Evolutionary conservation across 2,888 invertebrate genomes (phyloP).

Genomic region (Dryobota labecula): DNA sequence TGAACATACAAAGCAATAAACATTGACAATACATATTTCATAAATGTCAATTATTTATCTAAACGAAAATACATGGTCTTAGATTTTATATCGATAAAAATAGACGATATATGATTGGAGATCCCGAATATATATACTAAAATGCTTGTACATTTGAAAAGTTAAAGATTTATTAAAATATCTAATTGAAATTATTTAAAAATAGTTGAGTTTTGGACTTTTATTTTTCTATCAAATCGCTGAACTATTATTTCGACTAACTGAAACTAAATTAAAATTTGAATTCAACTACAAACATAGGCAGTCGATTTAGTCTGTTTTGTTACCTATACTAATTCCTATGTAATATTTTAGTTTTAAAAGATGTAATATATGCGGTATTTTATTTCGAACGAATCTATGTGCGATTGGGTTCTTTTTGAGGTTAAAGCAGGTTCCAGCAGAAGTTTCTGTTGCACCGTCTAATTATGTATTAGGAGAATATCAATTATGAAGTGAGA

Average conservation of each 20-base stretch:
- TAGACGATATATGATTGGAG: background rate
- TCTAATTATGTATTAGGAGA: constrained; percentile 12
- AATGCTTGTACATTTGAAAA: constrained; percentile 6
- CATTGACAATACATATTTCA: constrained; percentile 32
- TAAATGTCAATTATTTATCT: constrained; percentile 21
- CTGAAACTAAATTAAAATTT: constrained; percentile 13
- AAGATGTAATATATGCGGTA: constrained; percentile 53
- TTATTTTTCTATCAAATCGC: background rate
- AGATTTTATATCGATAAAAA: constrained; percentile 17
- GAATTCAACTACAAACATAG: constrained; percentile 9
- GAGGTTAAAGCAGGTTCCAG: constrained; percentile 71
- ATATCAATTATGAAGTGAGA: background rate
- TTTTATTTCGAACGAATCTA: constrained; percentile 40
- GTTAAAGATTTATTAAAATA: background rate
- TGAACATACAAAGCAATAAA: constrained; percentile 14
- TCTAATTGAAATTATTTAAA: constrained; percentile 8
- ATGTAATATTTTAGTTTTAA: constrained; percentile 14
- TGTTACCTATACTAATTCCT: constrained; percentile 51
- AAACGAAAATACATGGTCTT: background rate
- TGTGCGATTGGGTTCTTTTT: constrained; percentile 69
- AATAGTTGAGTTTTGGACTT: background rate
- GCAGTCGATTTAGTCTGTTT: constrained; percentile 22
- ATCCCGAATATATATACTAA: constrained; percentile 5
- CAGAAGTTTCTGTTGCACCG: constrained; percentile 56
- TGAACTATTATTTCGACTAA: constrained; percentile 13